Conservation (phyloP, 2,888 invertebrate genomes). For the Parthenolecanium corni region DNA sequence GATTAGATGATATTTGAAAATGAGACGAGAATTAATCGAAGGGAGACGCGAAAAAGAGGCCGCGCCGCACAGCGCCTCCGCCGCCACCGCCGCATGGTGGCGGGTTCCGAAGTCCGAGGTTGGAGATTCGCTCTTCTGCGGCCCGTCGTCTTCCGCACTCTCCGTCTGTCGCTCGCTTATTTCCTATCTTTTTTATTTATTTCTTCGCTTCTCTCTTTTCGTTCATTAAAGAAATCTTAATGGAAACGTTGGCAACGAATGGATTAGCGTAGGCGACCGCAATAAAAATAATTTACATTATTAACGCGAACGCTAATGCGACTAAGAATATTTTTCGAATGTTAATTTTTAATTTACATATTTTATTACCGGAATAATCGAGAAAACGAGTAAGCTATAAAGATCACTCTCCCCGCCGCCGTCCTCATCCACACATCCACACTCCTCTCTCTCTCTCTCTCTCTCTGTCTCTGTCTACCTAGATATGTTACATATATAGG, state of each 20-base stretch:
- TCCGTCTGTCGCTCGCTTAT: background rate
- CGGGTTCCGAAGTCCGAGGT: no score
- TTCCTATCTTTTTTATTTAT: background rate
- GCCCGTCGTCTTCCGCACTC: background rate
- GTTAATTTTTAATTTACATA: slow-evolving; percentile 27
- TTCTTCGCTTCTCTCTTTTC: background rate
- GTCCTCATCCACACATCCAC: background rate
- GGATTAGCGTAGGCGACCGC: slow-evolving; percentile 26
- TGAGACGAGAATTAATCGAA: no score
- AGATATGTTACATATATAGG: background rate
- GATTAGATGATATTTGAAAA: no score
- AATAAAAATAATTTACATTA: slow-evolving; percentile 27
- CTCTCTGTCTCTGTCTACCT: background rate
- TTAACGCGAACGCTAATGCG: slow-evolving; percentile 25
- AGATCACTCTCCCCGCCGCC: slow-evolving; percentile 10
- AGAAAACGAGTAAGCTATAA: slow-evolving; percentile 27
- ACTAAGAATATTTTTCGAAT: slow-evolving; percentile 25
- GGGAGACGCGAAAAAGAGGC: no score
- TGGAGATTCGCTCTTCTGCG: background rate
- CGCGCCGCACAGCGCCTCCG: no score
- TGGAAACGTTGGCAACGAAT: slow-evolving; percentile 26
- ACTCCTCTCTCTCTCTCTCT: slow-evolving; percentile 1
- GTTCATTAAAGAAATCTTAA: slow-evolving; percentile 27
- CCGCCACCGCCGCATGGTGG: no score
- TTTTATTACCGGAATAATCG: slow-evolving; percentile 25